Evolutionary conservation across 2,113 vertebrate species (phyloP), one percentile per base, ranked within the genome.

Genomic region (Sorex fumeus): DNA sequence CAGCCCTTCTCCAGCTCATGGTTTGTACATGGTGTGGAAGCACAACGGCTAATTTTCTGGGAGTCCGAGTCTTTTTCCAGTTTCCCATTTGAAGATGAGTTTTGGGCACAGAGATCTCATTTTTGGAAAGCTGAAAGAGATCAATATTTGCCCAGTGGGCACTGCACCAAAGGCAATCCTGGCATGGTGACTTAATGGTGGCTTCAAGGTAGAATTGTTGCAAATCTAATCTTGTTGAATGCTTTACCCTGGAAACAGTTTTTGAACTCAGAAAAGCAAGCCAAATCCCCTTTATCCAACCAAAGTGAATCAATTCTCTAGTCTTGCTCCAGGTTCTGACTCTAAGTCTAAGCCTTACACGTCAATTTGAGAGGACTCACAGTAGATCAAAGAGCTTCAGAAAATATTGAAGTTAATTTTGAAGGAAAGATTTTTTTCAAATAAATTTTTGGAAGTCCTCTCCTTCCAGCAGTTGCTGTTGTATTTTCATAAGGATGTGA

Each of bases 201-300:
- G 84, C 34, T 84, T 92, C 47, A 67, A 90, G 57, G 77, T 76
- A 90, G 80, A 76, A 84, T 91, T 94, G 10, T 93, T 86, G 74
- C 23, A 87, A 80, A 78, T 93, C 80, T 83, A 40, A 0, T 93
- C 69, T 84, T 84, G 25, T 71, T 67, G 15, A 27, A 16, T 5
- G 0, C 67, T 88, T 69, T 12, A 85, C 66, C 32, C 28, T 34
- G 13, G 11, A 90, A 45, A 64, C 40, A 74, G 18, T 76, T 43
- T 45, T 71, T 0, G 1, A 62, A 76, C 85, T 92, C 6, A 28
- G 23, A 45, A 84, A 91, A 30, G 53, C 78, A 78, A 94, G 27
- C 23, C 80, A 87, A 60, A 87, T 47, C 53, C 89, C 84, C 34
- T 90, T 90, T 57, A 43, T 85, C 67, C 27, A 79, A 72, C 67